Evolutionary conservation across 2,888 invertebrate genomes (phyloP), one percentile per base, ranked within the genome.

Genomic region (Melieria omissa): DNA sequence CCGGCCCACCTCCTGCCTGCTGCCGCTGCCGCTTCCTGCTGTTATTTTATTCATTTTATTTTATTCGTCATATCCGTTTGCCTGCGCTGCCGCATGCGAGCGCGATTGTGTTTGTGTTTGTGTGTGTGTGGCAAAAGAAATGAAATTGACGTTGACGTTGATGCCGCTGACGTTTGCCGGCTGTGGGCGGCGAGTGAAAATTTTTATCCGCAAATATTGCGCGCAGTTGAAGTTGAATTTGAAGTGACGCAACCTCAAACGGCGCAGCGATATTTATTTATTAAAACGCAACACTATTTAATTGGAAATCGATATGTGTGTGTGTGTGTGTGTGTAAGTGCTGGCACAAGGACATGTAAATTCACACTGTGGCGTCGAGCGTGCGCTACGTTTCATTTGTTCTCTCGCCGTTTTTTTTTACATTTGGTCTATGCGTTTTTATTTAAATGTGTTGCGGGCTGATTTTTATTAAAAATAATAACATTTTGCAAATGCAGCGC

Each of bases 301-400:
- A 68, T 68, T 61, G 67, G 67, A 68, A 68, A 68, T 61, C 44
- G 44, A 68, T 60, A 41, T 60, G 52, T 67, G 45, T 67, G 41
- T 42, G 5, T 42, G n/a, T n/a, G n/a, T 6, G 16, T 65, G 8
- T 12, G 6, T 52, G 52, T 3, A 64, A 9, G 9, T n/a, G 14
- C 44, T n/a, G 45, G n/a, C 10, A 46, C 45, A 42, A 45, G 61
- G 14, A 62, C 45, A 45, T 44, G 29, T 29, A 29, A 29, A 29
- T 29, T 29, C 29, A 29, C 29, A 29, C 29, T 29, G 29, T 29
- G 29, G 29, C 29, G 29, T 3, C 29, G 1, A 16, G 2, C 16
- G 16, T 16, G 16, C 1, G 16, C 16, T 16, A 16, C 16, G 3
- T 29, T 29, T 29, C 29, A 29, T 29, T 29, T 29, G 29, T 29